Base-by-base conservation (phyloP, 2,113 vertebrate genomes). In the Pelecanus crispus region DNA sequence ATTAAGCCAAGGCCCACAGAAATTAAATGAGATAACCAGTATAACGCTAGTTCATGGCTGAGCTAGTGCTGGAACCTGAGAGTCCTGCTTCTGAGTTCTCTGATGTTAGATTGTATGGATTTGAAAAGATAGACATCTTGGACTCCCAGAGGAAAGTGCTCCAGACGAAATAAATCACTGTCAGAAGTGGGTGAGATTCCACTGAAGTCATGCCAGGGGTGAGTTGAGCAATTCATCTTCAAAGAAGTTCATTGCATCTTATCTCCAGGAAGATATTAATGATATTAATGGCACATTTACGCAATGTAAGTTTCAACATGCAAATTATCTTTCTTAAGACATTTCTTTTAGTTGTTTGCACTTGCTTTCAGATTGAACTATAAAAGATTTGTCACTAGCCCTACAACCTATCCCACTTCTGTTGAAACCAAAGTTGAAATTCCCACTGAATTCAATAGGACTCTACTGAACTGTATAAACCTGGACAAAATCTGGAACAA, bases 141-240 rank as follows among this genome's bases (percentile, higher is more conserved):
- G 94, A 85, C 82, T 95, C 93, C 81, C 95, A 96, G 90, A 96
- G 78, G 63, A 95, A 97, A 97, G 88, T 81, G 73, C 53, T 94
- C 55, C 86, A 97, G 95, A 97, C 34, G 0, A 93, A 97, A 97
- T 95, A 91, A 92, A 92, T 96, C 93, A 95, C 91, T 95, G 95
- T 86, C 95, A 97, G 50, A 93, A 83, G 92, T 81, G 73, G 83
- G 68, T 92, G 84, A 96, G 92, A 90, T 88, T 92, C 77, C 61
- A 97, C 71, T 97, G 95, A 96, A 97, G 93, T 86, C 42, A 42
- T 56, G 95, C 95, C 97, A 97, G 83, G 13, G 61, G 34, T 86
- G 84, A 97, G 93, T 97, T 97, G 85, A 92, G 97, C 78, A 97
- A 96, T 95, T 91, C 58, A 15, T 85, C 95, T 97, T 97, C 95